These are phyloP conservation scores for Eledona agricola DNA, from an alignment of 2,888 invertebrate species.

Conservation along the genomic window DNA sequence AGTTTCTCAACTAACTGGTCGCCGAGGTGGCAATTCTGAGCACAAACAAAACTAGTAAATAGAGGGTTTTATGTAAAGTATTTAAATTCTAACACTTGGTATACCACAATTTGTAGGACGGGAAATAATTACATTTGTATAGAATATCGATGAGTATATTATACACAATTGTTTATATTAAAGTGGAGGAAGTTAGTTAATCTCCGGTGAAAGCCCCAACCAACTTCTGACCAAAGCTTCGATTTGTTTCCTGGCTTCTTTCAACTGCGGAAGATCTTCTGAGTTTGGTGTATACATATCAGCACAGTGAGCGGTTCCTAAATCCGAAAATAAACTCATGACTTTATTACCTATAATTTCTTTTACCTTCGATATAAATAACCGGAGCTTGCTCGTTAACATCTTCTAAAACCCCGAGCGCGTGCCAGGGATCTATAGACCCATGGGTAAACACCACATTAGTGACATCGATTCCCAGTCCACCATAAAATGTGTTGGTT, in stretches of 20 bases:
- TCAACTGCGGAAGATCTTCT: conserved; percentile 73
- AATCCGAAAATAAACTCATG: conserved; percentile 36
- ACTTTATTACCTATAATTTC: background rate
- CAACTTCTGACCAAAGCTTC: conserved; percentile 68
- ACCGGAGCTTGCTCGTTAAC: conserved; percentile 69
- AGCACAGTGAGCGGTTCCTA: conserved; percentile 94
- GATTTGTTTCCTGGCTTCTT: conserved; percentile 73
- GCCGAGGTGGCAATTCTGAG: too few species aligned
- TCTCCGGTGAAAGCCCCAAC: too few species aligned
- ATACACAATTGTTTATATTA: too few species aligned
- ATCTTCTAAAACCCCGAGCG: conserved; percentile 74
- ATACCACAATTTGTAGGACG: too few species aligned
- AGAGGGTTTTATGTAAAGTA: too few species aligned
- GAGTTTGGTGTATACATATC: conserved; percentile 85
- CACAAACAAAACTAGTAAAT: too few species aligned
- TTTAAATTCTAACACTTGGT: too few species aligned
- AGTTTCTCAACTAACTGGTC: too few species aligned
- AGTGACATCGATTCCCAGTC: conserved; percentile 71
- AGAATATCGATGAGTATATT: too few species aligned
- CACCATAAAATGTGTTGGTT: conserved; percentile 86
- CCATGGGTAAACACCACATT: conserved; percentile 89
- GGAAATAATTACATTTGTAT: too few species aligned
- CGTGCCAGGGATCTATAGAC: conserved; percentile 90
- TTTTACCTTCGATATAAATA: conserved; percentile 76
- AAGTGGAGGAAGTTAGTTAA: too few species aligned